phyloP scores from a whole-genome alignment of 2,797 vertebrate species.

The Rhinoraja longicauda region DNA sequence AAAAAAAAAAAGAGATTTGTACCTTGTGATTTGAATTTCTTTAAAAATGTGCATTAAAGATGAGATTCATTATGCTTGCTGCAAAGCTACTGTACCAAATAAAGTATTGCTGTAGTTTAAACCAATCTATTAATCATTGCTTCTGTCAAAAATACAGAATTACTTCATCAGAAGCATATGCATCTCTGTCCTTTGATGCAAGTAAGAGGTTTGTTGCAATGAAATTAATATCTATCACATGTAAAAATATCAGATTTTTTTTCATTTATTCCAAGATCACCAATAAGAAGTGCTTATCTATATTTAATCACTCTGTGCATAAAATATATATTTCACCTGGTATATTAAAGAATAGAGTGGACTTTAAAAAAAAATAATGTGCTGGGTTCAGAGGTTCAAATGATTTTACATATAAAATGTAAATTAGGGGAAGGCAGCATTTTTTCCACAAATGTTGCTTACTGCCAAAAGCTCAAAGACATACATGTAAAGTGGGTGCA shows the following conservation, averaged over 20 bases:
- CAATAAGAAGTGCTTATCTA: not conserved
- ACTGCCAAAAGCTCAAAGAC: not conserved
- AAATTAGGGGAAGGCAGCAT: not conserved
- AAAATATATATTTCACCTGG: not conserved
- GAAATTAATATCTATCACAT: constrained; percentile 5
- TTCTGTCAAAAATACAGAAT: constrained; percentile 35
- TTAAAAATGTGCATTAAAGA: not conserved
- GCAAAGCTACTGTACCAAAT: not conserved
- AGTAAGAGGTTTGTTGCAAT: not conserved
- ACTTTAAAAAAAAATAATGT: not conserved
- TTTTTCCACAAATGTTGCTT: not conserved
- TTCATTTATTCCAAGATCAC: not conserved
- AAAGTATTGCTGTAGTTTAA: not conserved
- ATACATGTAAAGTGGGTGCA: not conserved
- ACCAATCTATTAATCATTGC: constrained; percentile 31
- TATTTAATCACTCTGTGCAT: not conserved
- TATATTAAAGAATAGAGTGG: not conserved
- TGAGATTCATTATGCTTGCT: not conserved
- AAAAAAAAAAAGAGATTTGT: not conserved
- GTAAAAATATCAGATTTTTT: not conserved
- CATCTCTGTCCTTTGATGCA: not conserved
- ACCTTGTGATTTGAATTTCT: not conserved
- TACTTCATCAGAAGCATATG: constrained; percentile 19
- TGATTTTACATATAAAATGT: not conserved
- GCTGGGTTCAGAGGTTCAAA: constrained; percentile 12